Conservation (phyloP, 2,888 invertebrate species). For the Sympetrum striolatum region DNA sequence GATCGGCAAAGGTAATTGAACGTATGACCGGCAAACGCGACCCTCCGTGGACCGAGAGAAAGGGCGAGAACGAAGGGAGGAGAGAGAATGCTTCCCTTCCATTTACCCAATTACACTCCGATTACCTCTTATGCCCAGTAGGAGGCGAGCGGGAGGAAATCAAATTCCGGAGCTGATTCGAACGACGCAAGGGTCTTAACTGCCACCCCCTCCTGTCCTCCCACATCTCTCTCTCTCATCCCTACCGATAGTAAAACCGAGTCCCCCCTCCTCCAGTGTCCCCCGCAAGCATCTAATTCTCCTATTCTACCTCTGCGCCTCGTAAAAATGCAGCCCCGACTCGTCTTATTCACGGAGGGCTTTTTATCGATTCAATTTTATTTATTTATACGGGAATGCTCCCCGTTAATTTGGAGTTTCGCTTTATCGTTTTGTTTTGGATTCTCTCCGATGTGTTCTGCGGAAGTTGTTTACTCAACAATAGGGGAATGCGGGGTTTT, state of each 20-base stretch:
- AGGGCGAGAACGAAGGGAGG: background rate
- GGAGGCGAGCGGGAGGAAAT: constrained; percentile 36
- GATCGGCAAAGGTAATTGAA: constrained; percentile 11
- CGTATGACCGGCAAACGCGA: constrained; percentile 31
- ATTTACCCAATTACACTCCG: constrained; percentile 40
- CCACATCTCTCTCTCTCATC: background rate
- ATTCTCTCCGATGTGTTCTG: too few relatives aligned
- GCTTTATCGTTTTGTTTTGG: too few relatives aligned
- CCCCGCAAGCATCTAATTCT: background rate
- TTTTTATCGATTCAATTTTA: background rate
- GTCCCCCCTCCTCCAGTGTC: background rate
- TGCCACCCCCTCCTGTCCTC: background rate
- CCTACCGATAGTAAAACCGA: background rate
- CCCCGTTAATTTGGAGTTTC: too few relatives aligned
- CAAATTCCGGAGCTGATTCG: constrained; percentile 40
- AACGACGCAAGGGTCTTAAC: constrained; percentile 11
- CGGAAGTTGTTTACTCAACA: too few relatives aligned
- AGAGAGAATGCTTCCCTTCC: constrained; percentile 1
- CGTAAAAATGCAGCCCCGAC: background rate
- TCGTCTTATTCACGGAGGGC: background rate
- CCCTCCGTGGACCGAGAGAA: background rate
- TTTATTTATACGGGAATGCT: too few relatives aligned
- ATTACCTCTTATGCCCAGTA: constrained; percentile 40
- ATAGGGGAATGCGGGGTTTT: too few relatives aligned
- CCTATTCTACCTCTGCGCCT: background rate